Percentiles rank a stretch among this genome's conserved stretches.
Evolutionary conservation across 2,113 vertebrate species (phyloP).

Genomic region (Podiceps cristatus): DNA sequence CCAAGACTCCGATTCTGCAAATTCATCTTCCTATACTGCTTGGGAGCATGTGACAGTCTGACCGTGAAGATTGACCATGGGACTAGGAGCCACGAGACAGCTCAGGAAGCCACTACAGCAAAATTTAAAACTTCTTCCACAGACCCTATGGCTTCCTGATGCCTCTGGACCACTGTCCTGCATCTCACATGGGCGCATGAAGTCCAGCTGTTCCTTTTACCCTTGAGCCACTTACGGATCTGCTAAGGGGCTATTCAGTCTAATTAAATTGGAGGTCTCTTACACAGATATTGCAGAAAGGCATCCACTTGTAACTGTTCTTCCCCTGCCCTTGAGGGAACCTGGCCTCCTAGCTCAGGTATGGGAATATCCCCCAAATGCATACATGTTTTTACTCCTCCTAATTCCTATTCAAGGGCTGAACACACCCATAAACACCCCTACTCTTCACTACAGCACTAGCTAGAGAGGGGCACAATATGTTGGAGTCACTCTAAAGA

Average conservation of each 20-base stretch:
- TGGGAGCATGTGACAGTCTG: neutral
- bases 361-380: neutral
- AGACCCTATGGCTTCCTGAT: neutral
- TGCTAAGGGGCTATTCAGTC: neutral
- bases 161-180: neutral
- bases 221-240: neutral
- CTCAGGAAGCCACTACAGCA: neutral
- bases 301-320: neutral
- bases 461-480: neutral
- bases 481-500: neutral
- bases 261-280: neutral
- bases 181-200: neutral
- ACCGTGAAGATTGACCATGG: neutral
- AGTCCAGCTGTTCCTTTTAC: neutral
- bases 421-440: neutral
- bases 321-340: neutral
- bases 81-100: neutral
- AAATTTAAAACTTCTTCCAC: neutral
- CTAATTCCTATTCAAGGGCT: neutral
- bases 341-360: neutral
- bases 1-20: neutral
- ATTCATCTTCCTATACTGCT: neutral
- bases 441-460: neutral
- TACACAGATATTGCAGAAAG: neutral
- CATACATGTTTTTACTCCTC: neutral